These are phyloP conservation scores for Ochropleura leucogaster DNA, from an alignment of 2,888 invertebrate species.

Conservation along the genomic window DNA sequence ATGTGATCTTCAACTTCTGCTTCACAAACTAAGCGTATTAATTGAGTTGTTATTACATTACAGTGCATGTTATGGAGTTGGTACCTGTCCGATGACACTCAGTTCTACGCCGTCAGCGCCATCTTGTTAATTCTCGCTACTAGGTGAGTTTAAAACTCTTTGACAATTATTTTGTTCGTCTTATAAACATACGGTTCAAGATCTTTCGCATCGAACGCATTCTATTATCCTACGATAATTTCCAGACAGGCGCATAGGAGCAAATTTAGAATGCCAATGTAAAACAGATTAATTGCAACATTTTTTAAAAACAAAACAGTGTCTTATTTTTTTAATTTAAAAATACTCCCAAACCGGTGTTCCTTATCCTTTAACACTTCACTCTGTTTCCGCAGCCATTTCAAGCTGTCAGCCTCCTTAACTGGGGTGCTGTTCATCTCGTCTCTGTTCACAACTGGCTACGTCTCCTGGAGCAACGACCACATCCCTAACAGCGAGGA, in stretches of 20 bases:
- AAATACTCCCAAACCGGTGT: background rate
- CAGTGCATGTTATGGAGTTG: constrained; percentile 97
- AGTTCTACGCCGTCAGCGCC: constrained; percentile 96
- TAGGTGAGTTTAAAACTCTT: constrained; percentile 78
- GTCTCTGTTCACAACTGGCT: constrained; percentile 95
- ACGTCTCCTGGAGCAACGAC: constrained; percentile 94
- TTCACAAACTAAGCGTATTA: too few species aligned
- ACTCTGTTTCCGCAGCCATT: constrained; percentile 90
- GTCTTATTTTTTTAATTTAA: too few species aligned
- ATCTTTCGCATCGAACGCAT: too few species aligned
- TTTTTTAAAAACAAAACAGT: too few species aligned
- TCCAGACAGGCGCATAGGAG: too few species aligned
- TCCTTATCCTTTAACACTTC: background rate
- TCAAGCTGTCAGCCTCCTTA: constrained; percentile 93
- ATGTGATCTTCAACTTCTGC: too few species aligned
- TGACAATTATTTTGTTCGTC: background rate
- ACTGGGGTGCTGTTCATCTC: constrained; percentile 93
- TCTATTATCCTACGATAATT: too few species aligned
- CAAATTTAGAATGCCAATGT: background rate
- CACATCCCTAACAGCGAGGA: constrained; percentile 95
- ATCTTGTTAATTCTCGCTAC: constrained; percentile 95
- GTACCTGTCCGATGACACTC: constrained; percentile 97
- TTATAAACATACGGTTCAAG: too few species aligned
- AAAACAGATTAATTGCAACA: background rate
- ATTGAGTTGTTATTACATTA: too few species aligned